Conservation (phyloP, 2,113 vertebrate species). For the Riparia riparia region DNA sequence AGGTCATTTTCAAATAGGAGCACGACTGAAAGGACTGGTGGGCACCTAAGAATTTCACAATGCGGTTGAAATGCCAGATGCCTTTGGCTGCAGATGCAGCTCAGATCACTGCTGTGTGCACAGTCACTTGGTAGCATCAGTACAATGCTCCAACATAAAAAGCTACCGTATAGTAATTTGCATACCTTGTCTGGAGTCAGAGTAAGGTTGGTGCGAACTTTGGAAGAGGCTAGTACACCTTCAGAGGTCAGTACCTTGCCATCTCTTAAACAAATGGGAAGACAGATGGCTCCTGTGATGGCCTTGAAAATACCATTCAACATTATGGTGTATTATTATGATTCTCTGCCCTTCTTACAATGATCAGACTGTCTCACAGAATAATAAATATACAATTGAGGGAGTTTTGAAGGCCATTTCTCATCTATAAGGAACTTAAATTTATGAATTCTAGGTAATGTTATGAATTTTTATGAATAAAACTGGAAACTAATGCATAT, state of each 20-base stretch:
- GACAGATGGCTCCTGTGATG: constrained; percentile 48
- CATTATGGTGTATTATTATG: neutral
- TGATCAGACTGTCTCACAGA: neutral
- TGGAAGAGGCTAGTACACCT: neutral
- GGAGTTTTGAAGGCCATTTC: neutral
- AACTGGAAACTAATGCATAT: neutral
- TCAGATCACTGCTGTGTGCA: neutral
- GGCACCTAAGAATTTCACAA: neutral
- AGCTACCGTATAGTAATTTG: neutral
- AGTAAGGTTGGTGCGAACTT: neutral
- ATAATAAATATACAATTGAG: neutral
- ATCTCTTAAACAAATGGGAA: constrained; percentile 42
- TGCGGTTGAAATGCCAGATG: neutral
- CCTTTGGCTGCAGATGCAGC: neutral
- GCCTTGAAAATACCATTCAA: constrained; percentile 1
- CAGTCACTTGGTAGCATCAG: accelerated
- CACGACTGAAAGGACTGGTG: neutral
- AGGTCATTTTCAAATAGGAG: neutral
- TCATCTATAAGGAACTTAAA: neutral
- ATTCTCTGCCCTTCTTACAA: neutral
- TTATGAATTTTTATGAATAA: neutral
- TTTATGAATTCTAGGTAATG: neutral
- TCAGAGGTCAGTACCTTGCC: constrained; percentile 36
- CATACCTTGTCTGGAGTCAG: neutral
- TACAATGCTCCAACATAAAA: neutral